Base-by-base conservation (phyloP, 2,797 vertebrate species). In the Myiothlypis chrysogaster region DNA sequence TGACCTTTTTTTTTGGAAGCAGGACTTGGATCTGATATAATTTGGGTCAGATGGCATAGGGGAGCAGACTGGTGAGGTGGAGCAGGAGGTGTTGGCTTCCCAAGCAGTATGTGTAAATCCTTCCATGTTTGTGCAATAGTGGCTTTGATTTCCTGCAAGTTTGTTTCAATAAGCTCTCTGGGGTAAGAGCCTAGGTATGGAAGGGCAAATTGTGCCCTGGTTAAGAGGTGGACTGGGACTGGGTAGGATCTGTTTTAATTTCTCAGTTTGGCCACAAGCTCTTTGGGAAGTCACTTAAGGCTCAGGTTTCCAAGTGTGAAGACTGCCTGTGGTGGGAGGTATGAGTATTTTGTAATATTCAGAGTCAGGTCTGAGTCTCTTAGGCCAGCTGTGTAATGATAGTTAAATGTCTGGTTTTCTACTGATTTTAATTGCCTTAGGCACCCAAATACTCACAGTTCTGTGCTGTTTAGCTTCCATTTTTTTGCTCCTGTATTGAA, bases 141-240 rank as follows among this genome's bases (percentile, higher is more conserved):
- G 79, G 91, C 88, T 94, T 94, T 91, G 94, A 92, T 96, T 97
- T 97, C 91, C 90, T 95, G 72, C 49, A 30, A n/a, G 72, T 87
- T 90, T 95, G 73, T 90, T 96, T 95, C 85, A 94, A 77, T 9
- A 83, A 95, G 87, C 72, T 95, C 92, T 94, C 91, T 59, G 64
- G 92, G 53, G 93, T 84, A 87, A 56, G 72, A 78, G 60, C 32
- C 72, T 83, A 32, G 72, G 56, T 73, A 78, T 68, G 34, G 53
- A 69, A 55, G 89, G 85, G 66, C 64, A 91, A 35, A 60, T 24
- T 59, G 71, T 87, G 55, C 71, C 91, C 55, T 63, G 75, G 37
- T 84, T 94, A 80, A 92, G 72, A 83, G 86, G 77, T 53, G 63
- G 44, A 28, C 25, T 91, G 93, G 90, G 93, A 92, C 69, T 7